phyloP scores from a whole-genome alignment of 2,113 vertebrate genomes.

The Tapirus terrestris region DNA sequence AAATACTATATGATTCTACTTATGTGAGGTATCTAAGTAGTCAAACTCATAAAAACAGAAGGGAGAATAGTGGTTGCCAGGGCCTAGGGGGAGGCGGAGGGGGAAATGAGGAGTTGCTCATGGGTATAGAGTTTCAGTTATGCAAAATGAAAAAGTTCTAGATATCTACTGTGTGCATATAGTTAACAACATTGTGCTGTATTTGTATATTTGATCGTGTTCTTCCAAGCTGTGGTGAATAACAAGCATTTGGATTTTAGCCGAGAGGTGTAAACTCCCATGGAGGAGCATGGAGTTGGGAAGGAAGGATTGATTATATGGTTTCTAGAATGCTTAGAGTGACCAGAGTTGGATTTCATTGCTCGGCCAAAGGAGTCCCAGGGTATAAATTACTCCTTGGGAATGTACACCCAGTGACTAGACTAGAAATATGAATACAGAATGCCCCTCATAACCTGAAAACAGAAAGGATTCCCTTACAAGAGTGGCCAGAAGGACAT shows the following conservation, averaged over 20 bases:
- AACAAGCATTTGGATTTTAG: conserved; percentile 25
- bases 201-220: background rate
- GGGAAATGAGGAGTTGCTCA: background rate
- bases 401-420: conserved; percentile 52
- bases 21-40: background rate
- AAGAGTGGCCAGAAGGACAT: background rate
- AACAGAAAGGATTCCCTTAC: conserved; percentile 18
- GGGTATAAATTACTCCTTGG: conserved; percentile 53
- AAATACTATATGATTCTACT: background rate
- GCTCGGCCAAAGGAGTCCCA: conserved; percentile 40
- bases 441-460: conserved; percentile 23
- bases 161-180: background rate
- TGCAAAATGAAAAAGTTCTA: background rate
- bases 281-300: background rate
- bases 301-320: conserved; percentile 23
- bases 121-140: background rate
- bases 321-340: conserved; percentile 51
- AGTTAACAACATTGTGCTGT: background rate
- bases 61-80: background rate
- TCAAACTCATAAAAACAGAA: background rate
- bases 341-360: conserved; percentile 48
- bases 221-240: background rate
- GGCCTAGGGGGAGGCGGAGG: accelerated
- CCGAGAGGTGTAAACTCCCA: background rate
- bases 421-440: conserved; percentile 11